Conservation (phyloP, 2,797 vertebrate species). For the Tapera naevia region DNA sequence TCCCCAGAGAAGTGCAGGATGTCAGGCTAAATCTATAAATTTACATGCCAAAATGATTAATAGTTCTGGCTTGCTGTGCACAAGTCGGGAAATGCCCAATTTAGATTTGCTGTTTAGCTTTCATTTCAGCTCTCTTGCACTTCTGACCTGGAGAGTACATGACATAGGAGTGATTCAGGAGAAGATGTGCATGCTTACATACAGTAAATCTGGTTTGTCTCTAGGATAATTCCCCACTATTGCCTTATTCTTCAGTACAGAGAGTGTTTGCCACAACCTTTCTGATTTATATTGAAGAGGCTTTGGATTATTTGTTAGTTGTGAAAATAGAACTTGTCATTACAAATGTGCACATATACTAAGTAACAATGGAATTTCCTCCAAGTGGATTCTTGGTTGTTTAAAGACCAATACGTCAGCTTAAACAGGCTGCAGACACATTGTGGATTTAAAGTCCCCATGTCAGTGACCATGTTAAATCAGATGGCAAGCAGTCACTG, state of each 20-base stretch:
- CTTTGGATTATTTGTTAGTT: neutral
- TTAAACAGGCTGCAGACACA: neutral
- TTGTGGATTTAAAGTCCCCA: neutral
- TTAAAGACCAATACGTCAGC: neutral
- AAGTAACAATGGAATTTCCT: slow-evolving; percentile 10
- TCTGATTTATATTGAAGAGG: neutral
- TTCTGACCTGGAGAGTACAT: neutral
- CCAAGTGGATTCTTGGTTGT: neutral
- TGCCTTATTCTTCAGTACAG: neutral
- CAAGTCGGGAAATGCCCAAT: neutral
- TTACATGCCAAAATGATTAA: neutral
- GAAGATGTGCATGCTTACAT: neutral
- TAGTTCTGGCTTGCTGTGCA: neutral
- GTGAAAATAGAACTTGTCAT: neutral
- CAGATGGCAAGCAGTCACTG: neutral
- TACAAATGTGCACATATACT: neutral
- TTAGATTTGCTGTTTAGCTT: neutral
- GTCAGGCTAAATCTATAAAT: neutral
- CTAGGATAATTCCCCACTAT: neutral
- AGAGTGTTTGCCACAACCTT: neutral
- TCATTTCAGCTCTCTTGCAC: neutral
- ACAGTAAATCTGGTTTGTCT: neutral
- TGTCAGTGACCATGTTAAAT: neutral
- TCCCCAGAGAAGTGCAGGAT: neutral
- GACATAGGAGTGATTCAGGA: neutral